Conservation (phyloP, 1,140 invertebrate species). For the Drosophila nannoptera region DNA sequence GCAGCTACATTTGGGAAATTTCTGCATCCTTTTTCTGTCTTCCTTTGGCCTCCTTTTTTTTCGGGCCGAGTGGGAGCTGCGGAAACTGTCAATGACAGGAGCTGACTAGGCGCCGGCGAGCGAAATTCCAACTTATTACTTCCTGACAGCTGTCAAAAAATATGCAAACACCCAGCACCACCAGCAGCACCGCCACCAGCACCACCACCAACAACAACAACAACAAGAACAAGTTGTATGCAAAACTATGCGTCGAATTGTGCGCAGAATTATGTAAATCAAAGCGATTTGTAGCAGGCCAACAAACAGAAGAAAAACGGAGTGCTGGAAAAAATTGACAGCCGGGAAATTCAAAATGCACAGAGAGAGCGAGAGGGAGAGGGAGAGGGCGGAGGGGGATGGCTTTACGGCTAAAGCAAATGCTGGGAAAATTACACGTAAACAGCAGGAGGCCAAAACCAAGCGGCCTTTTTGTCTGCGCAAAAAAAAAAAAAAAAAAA, state of each 20-base stretch:
- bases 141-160: constrained; percentile 78
- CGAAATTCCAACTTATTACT: constrained; percentile 75
- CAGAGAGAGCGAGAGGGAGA: neutral
- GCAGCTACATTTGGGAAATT: constrained; percentile 59
- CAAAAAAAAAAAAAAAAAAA: constrained; percentile 43
- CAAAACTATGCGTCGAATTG: constrained; percentile 72
- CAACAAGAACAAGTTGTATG: constrained; percentile 17
- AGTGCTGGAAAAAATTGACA: constrained; percentile 62
- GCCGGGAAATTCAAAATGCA: constrained; percentile 67
- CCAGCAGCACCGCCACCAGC: constrained; percentile 14
- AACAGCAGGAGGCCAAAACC: constrained; percentile 64
- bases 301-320: constrained; percentile 52
- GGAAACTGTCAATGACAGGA: constrained; percentile 69
- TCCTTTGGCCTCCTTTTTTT: too few relatives aligned
- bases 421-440: constrained; percentile 72
- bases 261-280: constrained; percentile 77
- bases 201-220: constrained; percentile 17
- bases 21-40: constrained; percentile 43
- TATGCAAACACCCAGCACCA: constrained; percentile 72
- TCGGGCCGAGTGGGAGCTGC: constrained; percentile 23
- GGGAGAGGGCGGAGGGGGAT: constrained; percentile 2
- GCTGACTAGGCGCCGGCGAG: constrained; percentile 53
- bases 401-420: constrained; percentile 3
- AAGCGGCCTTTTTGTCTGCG: constrained; percentile 26
- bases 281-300: constrained; percentile 70